Conservation (phyloP, 2,888 invertebrate genomes). For the Hybos culiciformis region DNA sequence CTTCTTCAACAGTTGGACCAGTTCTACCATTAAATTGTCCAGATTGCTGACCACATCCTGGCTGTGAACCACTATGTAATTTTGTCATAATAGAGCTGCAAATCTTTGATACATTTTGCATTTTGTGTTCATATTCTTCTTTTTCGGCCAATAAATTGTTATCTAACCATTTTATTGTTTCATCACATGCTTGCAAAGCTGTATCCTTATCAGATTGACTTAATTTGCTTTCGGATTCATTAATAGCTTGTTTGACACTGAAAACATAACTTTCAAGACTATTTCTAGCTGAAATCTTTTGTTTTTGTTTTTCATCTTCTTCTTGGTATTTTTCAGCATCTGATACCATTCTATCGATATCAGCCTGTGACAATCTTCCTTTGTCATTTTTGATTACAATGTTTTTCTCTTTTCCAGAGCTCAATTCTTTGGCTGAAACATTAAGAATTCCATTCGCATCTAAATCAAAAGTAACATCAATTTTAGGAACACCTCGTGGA, state of each 20-base stretch:
- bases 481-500: conserved; percentile 74
- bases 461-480: conserved; percentile 66
- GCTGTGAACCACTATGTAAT: conserved; percentile 17
- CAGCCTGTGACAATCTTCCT: conserved; percentile 63
- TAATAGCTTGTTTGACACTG: conserved; percentile 52
- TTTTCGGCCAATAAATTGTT: conserved; percentile 60
- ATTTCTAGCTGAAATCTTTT: conserved; percentile 54
- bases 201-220: conserved; percentile 55
- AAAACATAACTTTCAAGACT: conserved; percentile 55
- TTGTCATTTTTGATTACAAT: conserved; percentile 76
- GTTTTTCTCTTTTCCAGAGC: conserved; percentile 53
- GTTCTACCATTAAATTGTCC: conserved; percentile 46
- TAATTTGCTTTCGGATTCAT: conserved; percentile 50
- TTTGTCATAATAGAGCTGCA: conserved; percentile 41
- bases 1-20: conserved; percentile 18
- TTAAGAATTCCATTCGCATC: conserved; percentile 94
- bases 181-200: conserved; percentile 46
- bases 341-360: conserved; percentile 64
- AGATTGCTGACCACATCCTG: conserved; percentile 38
- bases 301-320: conserved; percentile 56
- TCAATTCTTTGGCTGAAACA: conserved; percentile 61
- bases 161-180: conserved; percentile 60
- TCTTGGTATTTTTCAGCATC: conserved; percentile 62
- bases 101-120: conserved; percentile 27
- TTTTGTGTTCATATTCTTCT: conserved; percentile 51